Evolutionary conservation across 64 coral and sea anemone genomes (phyloP), one percentile per base, ranked within the genome.

Genomic region (Dendrophyllia cribrosa): DNA sequence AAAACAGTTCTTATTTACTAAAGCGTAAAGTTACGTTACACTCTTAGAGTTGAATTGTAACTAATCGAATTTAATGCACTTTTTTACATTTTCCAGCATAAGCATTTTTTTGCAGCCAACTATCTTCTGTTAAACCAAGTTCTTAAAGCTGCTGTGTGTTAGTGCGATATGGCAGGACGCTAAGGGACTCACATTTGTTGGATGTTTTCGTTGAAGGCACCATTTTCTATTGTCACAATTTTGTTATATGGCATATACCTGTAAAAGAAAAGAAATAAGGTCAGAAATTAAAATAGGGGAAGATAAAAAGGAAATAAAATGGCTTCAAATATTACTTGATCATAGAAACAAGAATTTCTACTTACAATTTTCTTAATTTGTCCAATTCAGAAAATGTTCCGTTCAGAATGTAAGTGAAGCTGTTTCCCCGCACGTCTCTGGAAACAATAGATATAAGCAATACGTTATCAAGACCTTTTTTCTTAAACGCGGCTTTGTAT

Each of bases 191-290:
- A 97, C 95, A 97, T 91, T 6, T 43, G 52, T 49, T 44, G 12
- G 12, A 97, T 55, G 58, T 80, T 87, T 17, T 23, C 22, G 50
- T 92, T 88, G 55, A 97, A 97, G 25, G 92, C 92, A 50, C 88
- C 95, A 74, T 97, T 92, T 91, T 97, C 95, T 43, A 97, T 94
- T 16, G 95, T 84, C 8, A 97, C 91, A 75, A 97, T 97, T 74
- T 72, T 77, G 82, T 87, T 87, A 2, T 1, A 3, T 43, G 3
- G 68, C 58, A 88, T 72, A 51, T 66, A 9, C 19, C 66, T 86
- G n/a, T 3, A 25, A 10, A 9, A 61, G 16, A 58, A 20, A 72
- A 50, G 2, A 43, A 59, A 14, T 12, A 21, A 9, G n/a, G 43
- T 7, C 48, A 16, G 12, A 15, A 45, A 13, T 1, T 55, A 8